phyloP scores from a whole-genome alignment of 1,140 invertebrate species.

The Oedothorax gibbosus region DNA sequence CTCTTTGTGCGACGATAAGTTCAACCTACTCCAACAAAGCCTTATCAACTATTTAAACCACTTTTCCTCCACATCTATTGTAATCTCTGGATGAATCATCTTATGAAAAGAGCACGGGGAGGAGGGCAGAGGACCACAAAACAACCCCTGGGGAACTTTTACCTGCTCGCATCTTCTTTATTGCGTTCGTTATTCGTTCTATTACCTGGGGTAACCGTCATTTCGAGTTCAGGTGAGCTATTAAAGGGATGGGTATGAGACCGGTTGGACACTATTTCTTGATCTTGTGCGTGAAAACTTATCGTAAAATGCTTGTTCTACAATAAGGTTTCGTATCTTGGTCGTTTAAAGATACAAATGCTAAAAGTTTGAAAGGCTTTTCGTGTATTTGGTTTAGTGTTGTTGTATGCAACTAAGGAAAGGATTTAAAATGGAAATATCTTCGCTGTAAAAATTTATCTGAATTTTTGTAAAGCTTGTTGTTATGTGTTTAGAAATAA shows the following conservation, averaged over 20 bases:
- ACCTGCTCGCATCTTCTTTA: constrained; percentile 45
- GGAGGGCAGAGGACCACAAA: not conserved
- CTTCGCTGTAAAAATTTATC: no score
- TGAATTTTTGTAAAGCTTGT: no score
- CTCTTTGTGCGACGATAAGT: no score
- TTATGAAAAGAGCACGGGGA: not conserved
- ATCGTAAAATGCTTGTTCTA: no score
- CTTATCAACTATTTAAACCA: not conserved
- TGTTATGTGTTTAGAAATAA: no score
- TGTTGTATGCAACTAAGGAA: no score
- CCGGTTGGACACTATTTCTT: constrained; percentile 27
- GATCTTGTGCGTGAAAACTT: not conserved
- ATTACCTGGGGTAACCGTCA: constrained; percentile 31
- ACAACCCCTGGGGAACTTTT: constrained; percentile 43
- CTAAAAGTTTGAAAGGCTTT: no score
- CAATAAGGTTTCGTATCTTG: no score
- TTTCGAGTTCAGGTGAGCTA: constrained; percentile 54
- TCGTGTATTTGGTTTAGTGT: no score
- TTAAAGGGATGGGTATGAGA: constrained; percentile 39
- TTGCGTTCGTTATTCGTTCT: constrained; percentile 35
- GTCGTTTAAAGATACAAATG: no score
- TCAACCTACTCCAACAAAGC: no score
- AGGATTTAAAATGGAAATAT: no score
- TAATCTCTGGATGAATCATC: constrained; percentile 19
- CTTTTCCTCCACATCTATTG: constrained; percentile 20